phyloP scores from a whole-genome alignment of 2,888 invertebrate genomes.

The Stegophylla sp. region DNA sequence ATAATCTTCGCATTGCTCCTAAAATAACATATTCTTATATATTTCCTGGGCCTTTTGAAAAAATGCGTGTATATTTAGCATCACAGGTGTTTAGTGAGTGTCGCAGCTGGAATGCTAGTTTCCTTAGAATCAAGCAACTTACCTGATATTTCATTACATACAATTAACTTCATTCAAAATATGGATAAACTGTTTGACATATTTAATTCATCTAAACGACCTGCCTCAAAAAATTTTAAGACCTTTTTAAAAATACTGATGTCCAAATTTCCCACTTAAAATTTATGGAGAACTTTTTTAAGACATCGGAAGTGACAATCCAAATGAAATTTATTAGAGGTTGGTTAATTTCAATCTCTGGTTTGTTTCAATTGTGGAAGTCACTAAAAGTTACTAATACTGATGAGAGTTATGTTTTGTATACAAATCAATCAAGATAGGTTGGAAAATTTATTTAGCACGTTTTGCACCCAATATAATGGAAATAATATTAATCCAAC shows the following conservation, averaged over 20 bases:
- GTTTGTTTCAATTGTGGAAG: too few species aligned
- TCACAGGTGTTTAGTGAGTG: background rate
- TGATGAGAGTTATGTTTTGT: too few species aligned
- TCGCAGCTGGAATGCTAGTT: background rate
- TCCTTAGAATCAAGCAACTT: background rate
- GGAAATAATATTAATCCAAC: background rate
- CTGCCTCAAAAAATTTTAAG: background rate
- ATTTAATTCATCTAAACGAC: background rate
- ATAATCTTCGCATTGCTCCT: background rate
- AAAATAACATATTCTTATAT: constrained; percentile 10
- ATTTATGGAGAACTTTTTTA: background rate
- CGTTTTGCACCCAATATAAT: background rate
- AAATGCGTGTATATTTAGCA: constrained; percentile 10
- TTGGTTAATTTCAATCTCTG: constrained; percentile 12
- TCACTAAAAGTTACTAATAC: too few species aligned
- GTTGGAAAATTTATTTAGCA: background rate
- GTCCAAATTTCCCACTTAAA: too few species aligned
- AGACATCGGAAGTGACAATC: too few species aligned
- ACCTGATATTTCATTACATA: background rate
- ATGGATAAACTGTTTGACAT: background rate
- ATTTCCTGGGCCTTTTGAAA: background rate
- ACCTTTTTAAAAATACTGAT: too few species aligned
- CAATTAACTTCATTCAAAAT: constrained; percentile 5
- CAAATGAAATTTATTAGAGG: background rate
- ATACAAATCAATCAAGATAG: background rate